Conservation (phyloP, 2,113 vertebrate species). For the Rhombomys opimus region DNA sequence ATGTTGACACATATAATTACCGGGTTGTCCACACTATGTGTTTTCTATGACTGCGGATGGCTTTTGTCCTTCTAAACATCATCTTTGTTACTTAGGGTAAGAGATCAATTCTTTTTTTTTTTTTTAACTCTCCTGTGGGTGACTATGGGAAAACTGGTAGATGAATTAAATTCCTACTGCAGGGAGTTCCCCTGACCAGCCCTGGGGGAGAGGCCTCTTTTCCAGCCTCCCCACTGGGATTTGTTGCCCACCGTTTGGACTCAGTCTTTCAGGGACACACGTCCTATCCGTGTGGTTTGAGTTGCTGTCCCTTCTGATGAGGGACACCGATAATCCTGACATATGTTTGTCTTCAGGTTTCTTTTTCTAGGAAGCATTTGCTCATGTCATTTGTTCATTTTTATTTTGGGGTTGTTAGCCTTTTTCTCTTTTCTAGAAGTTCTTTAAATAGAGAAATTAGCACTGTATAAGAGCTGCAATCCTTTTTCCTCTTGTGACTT, state of each 20-base stretch:
- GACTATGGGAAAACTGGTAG: not conserved
- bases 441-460: conserved; percentile 63
- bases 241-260: not conserved
- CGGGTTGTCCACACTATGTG: not conserved
- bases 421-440: conserved; percentile 21
- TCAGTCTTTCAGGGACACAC: not conserved
- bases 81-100: not conserved
- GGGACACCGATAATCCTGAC: conserved; percentile 43
- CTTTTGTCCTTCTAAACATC: not conserved
- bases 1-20: not conserved
- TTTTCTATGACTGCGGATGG: not conserved
- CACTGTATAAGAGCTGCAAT: not conserved
- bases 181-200: not conserved
- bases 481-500: conserved; percentile 24
- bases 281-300: not conserved
- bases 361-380: conserved; percentile 49
- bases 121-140: not conserved
- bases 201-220: not conserved
- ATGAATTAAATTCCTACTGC: not conserved
- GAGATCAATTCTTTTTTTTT: not conserved
- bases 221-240: not conserved
- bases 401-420: conserved; percentile 41
- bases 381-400: conserved; percentile 52
- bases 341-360: not conserved
- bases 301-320: conserved; percentile 26